A percentile compares a stretch with the other conserved stretches of the same genome.
phyloP scores from a whole-genome alignment of 2,113 vertebrate genomes.

The Felis catus region F.catus_Fca126_mat1.0 CM031415.1:61254001-61254500 shows the following conservation, averaged over 20 bases:
- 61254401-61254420: not conserved
- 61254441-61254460: not conserved
- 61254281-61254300: not conserved
- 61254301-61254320: not conserved
- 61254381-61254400: not conserved
- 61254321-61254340: not conserved
- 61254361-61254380: not conserved
- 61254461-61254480: not conserved
- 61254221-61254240: not conserved
- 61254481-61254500: not conserved
- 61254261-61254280: not conserved
- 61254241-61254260: not conserved
- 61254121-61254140: not conserved
- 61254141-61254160: not conserved
- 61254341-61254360: not conserved
- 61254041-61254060: not conserved
- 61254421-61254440: not conserved
- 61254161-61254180: not conserved
- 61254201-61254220: not conserved
- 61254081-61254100: not conserved
- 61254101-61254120: not conserved
- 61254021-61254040: not conserved
- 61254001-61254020: not conserved
- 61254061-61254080: not conserved
- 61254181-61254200: not conserved